Evolutionary conservation across 2,113 vertebrate genomes (phyloP).

Genomic region (Halcyon malimbica): DNA sequence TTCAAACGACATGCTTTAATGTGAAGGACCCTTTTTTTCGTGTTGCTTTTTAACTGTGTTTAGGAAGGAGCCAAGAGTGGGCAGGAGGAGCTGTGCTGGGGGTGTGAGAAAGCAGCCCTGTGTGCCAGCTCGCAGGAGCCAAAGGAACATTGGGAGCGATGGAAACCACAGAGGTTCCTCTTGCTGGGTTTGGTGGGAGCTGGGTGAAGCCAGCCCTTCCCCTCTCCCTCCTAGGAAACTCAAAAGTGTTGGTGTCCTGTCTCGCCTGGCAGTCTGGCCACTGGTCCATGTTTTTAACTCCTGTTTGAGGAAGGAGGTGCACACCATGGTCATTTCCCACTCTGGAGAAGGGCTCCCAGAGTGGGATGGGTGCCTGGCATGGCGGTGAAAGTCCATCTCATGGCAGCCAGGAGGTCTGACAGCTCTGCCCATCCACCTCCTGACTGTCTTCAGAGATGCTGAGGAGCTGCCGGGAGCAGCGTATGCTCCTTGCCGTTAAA

Average conservation of each 20-base stretch:
- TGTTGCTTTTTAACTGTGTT: not conserved
- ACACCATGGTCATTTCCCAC: not conserved
- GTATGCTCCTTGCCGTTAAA: not conserved
- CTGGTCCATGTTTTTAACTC: not conserved
- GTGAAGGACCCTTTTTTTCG: not conserved
- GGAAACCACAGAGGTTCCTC: not conserved
- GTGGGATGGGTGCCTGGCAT: fast-evolving
- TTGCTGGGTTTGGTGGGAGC: not conserved
- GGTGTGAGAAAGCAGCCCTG: not conserved
- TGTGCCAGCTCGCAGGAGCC: not conserved
- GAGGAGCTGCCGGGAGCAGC: not conserved
- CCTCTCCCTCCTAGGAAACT: not conserved
- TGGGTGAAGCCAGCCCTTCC: not conserved
- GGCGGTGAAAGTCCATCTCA: not conserved
- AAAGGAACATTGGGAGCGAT: conserved; percentile 73
- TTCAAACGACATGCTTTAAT: not conserved
- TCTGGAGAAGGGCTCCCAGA: not conserved
- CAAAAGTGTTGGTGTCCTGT: not conserved
- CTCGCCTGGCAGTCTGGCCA: not conserved
- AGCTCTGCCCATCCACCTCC: not conserved
- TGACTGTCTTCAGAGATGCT: not conserved
- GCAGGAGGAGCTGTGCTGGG: conserved; percentile 22
- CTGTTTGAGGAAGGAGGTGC: not conserved
- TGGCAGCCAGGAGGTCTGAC: not conserved
- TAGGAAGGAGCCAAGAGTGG: not conserved